phyloP scores from a whole-genome alignment of 1,140 invertebrate genomes.

The Drosophila ogumai region DNA sequence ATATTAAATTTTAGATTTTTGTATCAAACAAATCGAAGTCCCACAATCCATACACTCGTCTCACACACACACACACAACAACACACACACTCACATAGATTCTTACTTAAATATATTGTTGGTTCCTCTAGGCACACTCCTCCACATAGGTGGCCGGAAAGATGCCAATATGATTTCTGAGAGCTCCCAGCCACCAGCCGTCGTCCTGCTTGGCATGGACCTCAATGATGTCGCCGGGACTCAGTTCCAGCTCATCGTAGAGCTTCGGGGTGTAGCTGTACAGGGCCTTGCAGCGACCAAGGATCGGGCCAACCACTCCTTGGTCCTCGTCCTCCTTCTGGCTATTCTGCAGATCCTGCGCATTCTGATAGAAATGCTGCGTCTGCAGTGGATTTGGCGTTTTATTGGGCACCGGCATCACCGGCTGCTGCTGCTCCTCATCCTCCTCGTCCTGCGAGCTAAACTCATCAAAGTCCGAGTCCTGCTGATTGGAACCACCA shows the following conservation, averaged over 20 bases:
- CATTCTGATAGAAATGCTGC: constrained; percentile 74
- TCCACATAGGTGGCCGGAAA: constrained; percentile 97
- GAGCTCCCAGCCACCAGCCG: constrained; percentile 97
- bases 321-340: constrained; percentile 14
- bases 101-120: constrained; percentile 18
- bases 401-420: constrained; percentile 1
- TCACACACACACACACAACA: constrained; percentile 5
- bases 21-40: constrained; percentile 24
- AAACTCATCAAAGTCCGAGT: constrained; percentile 92
- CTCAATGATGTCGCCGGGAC: constrained; percentile 93
- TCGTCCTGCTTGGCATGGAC: constrained; percentile 96
- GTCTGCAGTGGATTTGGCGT: constrained; percentile 17
- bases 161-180: constrained; percentile 93
- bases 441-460: constrained; percentile 88
- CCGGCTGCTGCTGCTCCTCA: constrained; percentile 79
- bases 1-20: background rate
- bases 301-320: constrained; percentile 34
- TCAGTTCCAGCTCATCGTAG: constrained; percentile 94
- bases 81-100: constrained; percentile 9
- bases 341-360: constrained; percentile 64
- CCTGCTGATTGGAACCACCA: constrained; percentile 92
- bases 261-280: constrained; percentile 95
- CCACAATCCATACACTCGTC: constrained; percentile 3
- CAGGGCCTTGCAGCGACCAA: constrained; percentile 89
- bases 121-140: constrained; percentile 85